Conservation (phyloP, 2,113 vertebrate species). For the Sigmodon hispidus region DNA sequence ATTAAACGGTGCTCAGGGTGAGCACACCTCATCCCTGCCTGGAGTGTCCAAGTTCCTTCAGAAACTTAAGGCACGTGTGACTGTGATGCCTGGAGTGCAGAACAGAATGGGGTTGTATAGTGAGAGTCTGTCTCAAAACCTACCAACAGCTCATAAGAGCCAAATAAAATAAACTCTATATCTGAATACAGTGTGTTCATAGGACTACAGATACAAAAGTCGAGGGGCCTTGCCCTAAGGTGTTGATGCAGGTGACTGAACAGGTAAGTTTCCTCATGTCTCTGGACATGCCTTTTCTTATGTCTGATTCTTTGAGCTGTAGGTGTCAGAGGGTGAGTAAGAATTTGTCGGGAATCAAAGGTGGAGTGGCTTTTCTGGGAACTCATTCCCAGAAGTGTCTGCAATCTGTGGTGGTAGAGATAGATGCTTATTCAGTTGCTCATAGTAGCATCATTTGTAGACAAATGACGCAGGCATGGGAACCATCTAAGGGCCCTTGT, state of each 20-base stretch:
- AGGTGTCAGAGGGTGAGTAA: slow-evolving; percentile 60
- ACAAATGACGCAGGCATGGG: neutral
- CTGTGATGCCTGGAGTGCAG: neutral
- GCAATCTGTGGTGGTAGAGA: neutral
- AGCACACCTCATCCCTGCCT: neutral
- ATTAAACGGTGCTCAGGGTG: neutral
- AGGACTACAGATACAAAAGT: neutral
- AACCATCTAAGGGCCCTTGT: neutral
- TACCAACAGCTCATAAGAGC: neutral
- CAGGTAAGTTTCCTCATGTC: neutral
- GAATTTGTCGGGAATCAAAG: slow-evolving; percentile 54
- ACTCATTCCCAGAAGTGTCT: neutral
- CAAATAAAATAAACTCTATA: neutral
- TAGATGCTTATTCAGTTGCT: neutral
- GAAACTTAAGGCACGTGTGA: neutral
- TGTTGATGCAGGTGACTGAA: neutral
- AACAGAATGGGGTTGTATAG: neutral
- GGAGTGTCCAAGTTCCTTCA: neutral
- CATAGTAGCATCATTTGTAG: neutral
- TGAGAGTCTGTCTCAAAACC: neutral
- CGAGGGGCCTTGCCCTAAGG: neutral
- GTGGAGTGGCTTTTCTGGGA: slow-evolving; percentile 37
- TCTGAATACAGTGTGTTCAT: neutral
- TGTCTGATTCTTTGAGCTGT: neutral
- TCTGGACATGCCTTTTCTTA: neutral